A percentile compares a stretch with the other conserved stretches of the same genome.
Conservation (phyloP, 2,797 vertebrate genomes). For the Mus minutoides region DNA sequence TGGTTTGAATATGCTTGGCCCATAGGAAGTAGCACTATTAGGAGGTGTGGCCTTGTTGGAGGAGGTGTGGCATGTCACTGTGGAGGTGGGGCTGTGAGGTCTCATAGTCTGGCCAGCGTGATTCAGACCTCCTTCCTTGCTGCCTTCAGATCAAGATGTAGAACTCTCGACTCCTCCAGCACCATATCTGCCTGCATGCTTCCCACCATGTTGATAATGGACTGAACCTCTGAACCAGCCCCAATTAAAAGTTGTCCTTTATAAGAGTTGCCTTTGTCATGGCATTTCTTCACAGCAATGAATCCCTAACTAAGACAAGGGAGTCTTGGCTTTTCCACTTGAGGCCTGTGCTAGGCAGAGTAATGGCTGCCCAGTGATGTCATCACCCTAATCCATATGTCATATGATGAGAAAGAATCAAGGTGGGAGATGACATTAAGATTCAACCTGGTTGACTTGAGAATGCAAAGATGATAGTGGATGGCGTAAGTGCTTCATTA, state of each 20-base stretch:
- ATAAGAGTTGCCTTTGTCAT: not conserved
- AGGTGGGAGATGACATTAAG: constrained; percentile 30
- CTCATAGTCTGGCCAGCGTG: not conserved
- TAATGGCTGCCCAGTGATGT: not conserved
- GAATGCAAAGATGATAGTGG: not conserved
- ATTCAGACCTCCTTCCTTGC: not conserved
- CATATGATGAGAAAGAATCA: not conserved
- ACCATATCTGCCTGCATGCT: not conserved
- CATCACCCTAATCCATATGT: not conserved
- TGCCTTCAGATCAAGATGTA: not conserved
- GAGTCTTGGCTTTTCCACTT: not conserved
- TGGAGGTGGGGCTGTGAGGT: not conserved
- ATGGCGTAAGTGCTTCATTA: not conserved
- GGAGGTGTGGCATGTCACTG: not conserved
- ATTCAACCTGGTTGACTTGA: constrained; percentile 14
- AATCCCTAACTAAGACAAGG: not conserved
- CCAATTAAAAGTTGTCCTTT: not conserved
- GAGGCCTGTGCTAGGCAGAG: not conserved
- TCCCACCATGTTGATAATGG: not conserved
- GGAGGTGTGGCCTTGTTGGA: not conserved
- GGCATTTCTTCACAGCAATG: not conserved
- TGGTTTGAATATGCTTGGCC: not conserved
- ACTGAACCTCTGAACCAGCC: not conserved
- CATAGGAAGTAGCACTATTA: not conserved
- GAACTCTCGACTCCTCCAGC: not conserved